Base-by-base conservation (phyloP, 1,140 invertebrate species). In the Drosophila pandora region DNA sequence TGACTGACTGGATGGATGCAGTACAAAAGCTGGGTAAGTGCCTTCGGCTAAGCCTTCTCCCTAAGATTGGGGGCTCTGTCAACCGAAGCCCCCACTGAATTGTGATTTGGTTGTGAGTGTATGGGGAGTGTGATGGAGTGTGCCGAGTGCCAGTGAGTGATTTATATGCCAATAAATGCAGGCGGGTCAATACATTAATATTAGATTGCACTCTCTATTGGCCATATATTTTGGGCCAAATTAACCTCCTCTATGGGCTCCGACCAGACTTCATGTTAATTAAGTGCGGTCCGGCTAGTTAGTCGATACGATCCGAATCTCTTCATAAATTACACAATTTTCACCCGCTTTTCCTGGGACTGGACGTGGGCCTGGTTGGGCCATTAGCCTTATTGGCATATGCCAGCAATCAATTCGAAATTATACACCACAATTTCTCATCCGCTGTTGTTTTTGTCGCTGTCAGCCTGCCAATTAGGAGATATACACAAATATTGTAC, bases 161-260 rank as follows among this genome's bases (percentile, higher is more conserved):
- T 85, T 85, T 87, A 85, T 85, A 56, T 64, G 82, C 83, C 78
- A 77, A 85, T 87, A 85, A 87, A 85, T 87, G 78, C 82, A 78
- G 61, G 83, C 76, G 69, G 67, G 59, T 53, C 37, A 63, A 50
- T 23, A 69, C 79, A 83, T 82, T 82, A 82, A 82, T 82, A 82
- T 82, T 82, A 75, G 74, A 77, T 77, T 71, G 67, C 65, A 71
- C 30, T 65, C 43, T 34, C 32, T 34, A 41, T 13, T n/a, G 39
- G 39, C 12, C 49, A 70, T 78, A 69, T 76, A 82, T 82, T 82
- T 73, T 69, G 48, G 53, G 17, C 58, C 52, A 85, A 85, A 85
- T 88, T 88, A 88, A 79, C 83, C 62, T 65, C 5, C 32, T 21
- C 49, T 41, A 49, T 2, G 17, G 57, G 10, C 13, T 4, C 43